Percentiles rank a stretch among this genome's conserved stretches.
Conservation (phyloP, 2,797 vertebrate species). For the Tinamus major region DNA sequence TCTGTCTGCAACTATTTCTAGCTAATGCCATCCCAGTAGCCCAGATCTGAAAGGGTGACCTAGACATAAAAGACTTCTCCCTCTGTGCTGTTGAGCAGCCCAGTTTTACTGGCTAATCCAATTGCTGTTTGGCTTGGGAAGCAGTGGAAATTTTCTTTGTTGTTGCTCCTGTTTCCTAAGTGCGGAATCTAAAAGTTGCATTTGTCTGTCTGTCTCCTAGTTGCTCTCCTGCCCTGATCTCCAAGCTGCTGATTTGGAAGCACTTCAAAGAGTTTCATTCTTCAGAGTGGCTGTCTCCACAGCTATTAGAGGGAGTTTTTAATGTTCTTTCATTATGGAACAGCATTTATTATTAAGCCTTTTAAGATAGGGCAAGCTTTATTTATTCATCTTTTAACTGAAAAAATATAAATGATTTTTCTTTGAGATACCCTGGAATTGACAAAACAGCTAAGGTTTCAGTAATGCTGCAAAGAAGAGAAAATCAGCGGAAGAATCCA, state of each 20-base stretch:
- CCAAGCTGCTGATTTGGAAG: conserved; percentile 60
- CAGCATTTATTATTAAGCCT: not conserved
- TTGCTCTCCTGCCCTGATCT: conserved; percentile 40
- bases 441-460: not conserved
- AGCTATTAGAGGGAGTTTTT: not conserved
- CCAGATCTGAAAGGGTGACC: not conserved
- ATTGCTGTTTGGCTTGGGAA: conserved; percentile 46
- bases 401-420: not conserved
- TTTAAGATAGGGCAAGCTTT: not conserved
- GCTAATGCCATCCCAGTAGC: not conserved
- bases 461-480: not conserved
- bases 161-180: conserved; percentile 40
- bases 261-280: conserved; percentile 49
- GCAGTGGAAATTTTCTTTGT: not conserved
- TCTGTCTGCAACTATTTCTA: not conserved
- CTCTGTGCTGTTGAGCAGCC: not conserved
- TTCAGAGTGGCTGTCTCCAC: conserved; percentile 25
- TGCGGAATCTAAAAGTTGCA: conserved; percentile 33
- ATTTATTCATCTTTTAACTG: not conserved
- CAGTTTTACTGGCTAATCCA: conserved; percentile 24
- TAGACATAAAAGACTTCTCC: not conserved
- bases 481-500: conserved; percentile 48
- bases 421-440: not conserved
- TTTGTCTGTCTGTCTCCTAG: conserved; percentile 48
- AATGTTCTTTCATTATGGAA: not conserved